Evolutionary conservation across 1,140 invertebrate species (phyloP).

Genomic region (Prorops nasuta): DNA sequence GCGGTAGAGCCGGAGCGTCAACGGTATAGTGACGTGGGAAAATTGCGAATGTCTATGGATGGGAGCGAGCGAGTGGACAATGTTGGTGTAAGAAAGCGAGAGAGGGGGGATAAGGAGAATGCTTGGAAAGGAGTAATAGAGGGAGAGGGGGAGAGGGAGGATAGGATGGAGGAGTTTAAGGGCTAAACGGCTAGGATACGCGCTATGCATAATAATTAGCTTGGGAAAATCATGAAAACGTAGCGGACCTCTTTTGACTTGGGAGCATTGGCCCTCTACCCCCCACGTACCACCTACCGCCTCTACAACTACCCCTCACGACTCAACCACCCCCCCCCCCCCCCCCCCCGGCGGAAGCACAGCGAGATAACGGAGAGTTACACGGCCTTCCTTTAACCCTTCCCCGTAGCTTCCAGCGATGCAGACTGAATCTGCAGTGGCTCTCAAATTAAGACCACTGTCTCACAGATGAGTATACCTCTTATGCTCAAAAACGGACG

Average conservation of each 20-base stretch:
- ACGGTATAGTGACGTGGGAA: constrained; percentile 16
- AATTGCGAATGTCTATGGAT: constrained; percentile 9
- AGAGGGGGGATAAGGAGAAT: constrained; percentile 8
- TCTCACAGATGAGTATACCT: too few species aligned
- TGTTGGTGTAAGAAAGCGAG: constrained; percentile 1
- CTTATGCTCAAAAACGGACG: too few species aligned
- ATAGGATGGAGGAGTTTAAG: constrained; percentile 38
- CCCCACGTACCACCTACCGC: constrained; percentile 12
- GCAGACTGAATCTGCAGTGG: constrained; percentile 22
- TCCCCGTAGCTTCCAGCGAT: constrained; percentile 27
- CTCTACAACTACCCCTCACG: constrained; percentile 1
- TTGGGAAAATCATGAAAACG: constrained; percentile 56
- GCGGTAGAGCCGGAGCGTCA: constrained; percentile 12
- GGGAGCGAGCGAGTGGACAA: constrained; percentile 2
- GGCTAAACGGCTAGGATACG: constrained; percentile 45
- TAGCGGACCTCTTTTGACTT: constrained; percentile 48
- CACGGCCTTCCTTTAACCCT: constrained; percentile 48
- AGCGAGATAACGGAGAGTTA: constrained; percentile 53
- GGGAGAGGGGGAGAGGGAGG: constrained; percentile 13
- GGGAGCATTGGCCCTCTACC: constrained; percentile 18
- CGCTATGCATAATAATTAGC: constrained; percentile 58
- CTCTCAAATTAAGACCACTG: too few species aligned
- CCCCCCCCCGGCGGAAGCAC: constrained; percentile 39
- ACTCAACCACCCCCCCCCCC: constrained; percentile 1
- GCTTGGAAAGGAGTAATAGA: constrained; percentile 4